Conservation (phyloP, 2,797 vertebrate species). For the Pangasius djambal region DNA sequence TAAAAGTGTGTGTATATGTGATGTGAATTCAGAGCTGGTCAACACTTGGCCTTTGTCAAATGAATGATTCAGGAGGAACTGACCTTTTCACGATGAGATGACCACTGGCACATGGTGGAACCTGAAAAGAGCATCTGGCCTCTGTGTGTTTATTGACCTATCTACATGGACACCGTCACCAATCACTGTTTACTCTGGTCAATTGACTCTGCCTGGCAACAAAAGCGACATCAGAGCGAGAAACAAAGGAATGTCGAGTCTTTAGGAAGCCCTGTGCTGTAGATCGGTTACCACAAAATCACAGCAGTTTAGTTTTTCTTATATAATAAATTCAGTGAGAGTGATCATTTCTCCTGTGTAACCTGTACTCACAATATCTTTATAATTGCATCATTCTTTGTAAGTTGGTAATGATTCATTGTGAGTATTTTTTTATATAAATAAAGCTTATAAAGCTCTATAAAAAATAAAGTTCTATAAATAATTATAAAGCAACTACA, state of each 20-base stretch:
- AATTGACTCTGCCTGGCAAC: constrained; percentile 10
- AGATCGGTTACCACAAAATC: not conserved
- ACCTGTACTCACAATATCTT: not conserved
- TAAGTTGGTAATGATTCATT: not conserved
- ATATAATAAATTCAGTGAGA: not conserved
- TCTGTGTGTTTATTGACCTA: constrained; percentile 9
- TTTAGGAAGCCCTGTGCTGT: not conserved
- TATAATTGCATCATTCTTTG: not conserved
- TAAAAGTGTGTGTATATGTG: not conserved
- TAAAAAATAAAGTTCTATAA: not conserved
- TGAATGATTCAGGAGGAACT: not conserved
- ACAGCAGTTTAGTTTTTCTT: not conserved
- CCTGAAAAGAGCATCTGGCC: constrained; percentile 53
- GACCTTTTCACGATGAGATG: constrained; percentile 49
- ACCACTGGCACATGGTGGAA: constrained; percentile 42
- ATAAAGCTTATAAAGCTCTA: not conserved
- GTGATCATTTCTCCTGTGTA: not conserved
- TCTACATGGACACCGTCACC: not conserved
- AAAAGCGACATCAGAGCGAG: not conserved
- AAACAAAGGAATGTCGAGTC: not conserved
- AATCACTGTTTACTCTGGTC: constrained; percentile 7
- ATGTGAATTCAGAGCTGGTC: not conserved
- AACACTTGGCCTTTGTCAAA: not conserved
- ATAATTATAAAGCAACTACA: not conserved
- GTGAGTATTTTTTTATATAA: not conserved